Evolutionary conservation across 2,113 vertebrate genomes (phyloP).

Genomic region (Myotis davidii): DNA sequence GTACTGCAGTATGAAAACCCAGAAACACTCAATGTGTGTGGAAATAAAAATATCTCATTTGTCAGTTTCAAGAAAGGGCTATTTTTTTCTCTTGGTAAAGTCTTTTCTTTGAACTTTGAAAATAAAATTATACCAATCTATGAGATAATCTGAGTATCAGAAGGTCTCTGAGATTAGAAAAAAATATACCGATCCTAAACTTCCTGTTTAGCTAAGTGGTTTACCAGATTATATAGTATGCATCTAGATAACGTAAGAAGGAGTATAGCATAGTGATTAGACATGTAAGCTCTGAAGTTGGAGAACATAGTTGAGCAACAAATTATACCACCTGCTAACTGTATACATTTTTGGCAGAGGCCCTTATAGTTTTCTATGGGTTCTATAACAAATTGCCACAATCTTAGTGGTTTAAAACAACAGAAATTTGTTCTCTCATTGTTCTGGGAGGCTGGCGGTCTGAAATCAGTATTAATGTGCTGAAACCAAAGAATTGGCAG

Average conservation of each 20-base stretch:
- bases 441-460: not conserved
- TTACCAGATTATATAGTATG: not conserved
- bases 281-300: not conserved
- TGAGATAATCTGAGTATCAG: not conserved
- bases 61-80: not conserved
- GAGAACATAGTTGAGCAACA: not conserved
- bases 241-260: not conserved
- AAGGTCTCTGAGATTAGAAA: not conserved
- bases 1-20: conserved; percentile 73
- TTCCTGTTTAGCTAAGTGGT: not conserved
- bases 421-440: not conserved
- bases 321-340: not conserved
- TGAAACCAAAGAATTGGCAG: not conserved
- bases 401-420: not conserved
- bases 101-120: conserved; percentile 1
- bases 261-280: not conserved
- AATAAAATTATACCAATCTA: not conserved
- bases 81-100: conserved; percentile 60
- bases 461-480: not conserved
- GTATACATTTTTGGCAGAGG: not conserved
- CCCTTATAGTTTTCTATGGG: not conserved
- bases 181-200: not conserved
- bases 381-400: not conserved
- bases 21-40: conserved; percentile 54
- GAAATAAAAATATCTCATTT: conserved; percentile 79